phyloP scores from a whole-genome alignment of 1,140 invertebrate genomes.

The Aricia agestis region DNA sequence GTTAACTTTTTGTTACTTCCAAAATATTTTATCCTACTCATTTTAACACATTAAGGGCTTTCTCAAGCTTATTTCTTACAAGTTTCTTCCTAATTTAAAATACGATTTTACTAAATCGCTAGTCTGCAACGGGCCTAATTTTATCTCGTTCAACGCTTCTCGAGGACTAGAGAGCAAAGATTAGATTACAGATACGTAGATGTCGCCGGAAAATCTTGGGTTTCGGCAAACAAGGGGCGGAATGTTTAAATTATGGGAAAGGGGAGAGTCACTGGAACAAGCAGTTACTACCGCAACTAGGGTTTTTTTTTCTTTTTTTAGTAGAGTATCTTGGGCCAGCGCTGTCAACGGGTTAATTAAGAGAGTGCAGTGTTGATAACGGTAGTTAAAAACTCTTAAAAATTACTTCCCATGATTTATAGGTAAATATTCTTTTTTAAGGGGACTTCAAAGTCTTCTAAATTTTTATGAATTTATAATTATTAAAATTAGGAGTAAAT shows the following conservation, averaged over 20 bases:
- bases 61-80: too few species aligned
- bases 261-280: not conserved
- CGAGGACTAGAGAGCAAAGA: conserved; percentile 22
- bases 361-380: conserved; percentile 24
- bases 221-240: conserved; percentile 53
- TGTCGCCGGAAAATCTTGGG: conserved; percentile 47
- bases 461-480: not conserved
- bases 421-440: not conserved
- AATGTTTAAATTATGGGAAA: conserved; percentile 57
- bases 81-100: too few species aligned
- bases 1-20: too few species aligned
- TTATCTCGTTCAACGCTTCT: conserved; percentile 21
- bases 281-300: not conserved
- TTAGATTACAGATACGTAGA: conserved; percentile 33
- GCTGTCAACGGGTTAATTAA: conserved; percentile 64
- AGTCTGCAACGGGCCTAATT: not conserved
- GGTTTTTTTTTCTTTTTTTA: too few species aligned
- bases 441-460: not conserved
- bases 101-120: not conserved
- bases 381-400: not conserved
- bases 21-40: too few species aligned
- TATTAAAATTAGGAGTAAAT: too few species aligned
- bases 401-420: not conserved
- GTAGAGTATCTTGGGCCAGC: too few species aligned
- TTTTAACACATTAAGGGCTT: too few species aligned